phyloP scores from a whole-genome alignment of 1,140 invertebrate genomes.

The Leptestheria dahalacensis region DNA sequence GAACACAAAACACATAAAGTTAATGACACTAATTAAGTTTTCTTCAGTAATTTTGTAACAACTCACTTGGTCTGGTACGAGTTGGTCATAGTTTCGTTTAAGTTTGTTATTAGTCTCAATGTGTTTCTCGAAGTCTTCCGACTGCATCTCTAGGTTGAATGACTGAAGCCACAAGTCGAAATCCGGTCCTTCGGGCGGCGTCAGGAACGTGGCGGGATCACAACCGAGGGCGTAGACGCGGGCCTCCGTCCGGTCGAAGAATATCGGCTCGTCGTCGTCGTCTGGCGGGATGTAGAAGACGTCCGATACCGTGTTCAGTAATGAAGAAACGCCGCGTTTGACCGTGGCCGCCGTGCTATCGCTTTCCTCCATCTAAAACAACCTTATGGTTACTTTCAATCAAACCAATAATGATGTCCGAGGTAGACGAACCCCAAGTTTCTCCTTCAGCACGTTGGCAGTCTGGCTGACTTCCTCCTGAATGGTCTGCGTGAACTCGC shows the following conservation, averaged over 20 bases:
- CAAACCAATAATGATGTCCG: neutral
- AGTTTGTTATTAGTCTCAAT: conserved; percentile 29
- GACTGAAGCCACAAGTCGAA: conserved; percentile 29
- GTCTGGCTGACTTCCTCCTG: conserved; percentile 47
- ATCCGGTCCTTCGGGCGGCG: conserved; percentile 26
- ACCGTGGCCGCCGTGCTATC: conserved; percentile 48
- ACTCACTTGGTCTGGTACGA: conserved; percentile 23
- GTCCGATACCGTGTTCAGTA: conserved; percentile 41
- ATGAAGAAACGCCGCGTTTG: conserved; percentile 49
- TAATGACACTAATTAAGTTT: neutral
- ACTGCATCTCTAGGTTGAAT: conserved; percentile 29
- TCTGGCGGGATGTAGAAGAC: conserved; percentile 49
- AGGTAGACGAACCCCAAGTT: conserved; percentile 38
- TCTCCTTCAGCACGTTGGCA: conserved; percentile 45
- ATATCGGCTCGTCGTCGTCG: conserved; percentile 47
- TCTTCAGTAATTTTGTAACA: too few relatives aligned
- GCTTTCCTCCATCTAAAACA: conserved; percentile 45
- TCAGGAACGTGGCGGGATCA: conserved; percentile 31
- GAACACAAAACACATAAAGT: conserved; percentile 15
- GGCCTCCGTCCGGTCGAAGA: conserved; percentile 32
- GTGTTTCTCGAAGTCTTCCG: conserved; percentile 30
- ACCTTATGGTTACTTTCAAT: conserved; percentile 8
- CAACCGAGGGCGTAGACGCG: conserved; percentile 27
- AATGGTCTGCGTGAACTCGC: conserved; percentile 51
- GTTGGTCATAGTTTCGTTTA: conserved; percentile 28